phyloP scores from a whole-genome alignment of 2,888 invertebrate genomes.

The Plutella xylostella region DNA sequence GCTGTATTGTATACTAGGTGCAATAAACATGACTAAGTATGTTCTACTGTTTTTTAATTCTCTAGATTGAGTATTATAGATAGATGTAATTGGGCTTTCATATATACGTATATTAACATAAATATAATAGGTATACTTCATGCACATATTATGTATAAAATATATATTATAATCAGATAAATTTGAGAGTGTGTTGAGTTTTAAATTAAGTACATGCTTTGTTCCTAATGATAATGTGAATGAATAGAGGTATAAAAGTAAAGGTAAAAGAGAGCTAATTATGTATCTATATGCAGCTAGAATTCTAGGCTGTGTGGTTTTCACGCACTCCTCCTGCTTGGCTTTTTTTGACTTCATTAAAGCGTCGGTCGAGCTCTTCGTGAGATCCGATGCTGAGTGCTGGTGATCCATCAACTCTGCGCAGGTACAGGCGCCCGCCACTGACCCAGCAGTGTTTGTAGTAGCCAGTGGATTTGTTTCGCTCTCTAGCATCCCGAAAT shows the following conservation, averaged over 20 bases:
- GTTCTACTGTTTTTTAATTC: not conserved
- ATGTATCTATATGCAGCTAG: not conserved
- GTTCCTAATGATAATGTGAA: not conserved
- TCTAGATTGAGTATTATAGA: not conserved
- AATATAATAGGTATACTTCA: no score
- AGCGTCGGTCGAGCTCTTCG: not conserved
- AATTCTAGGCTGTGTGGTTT: not conserved
- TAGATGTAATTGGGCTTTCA: no score
- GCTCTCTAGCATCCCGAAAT: conserved; percentile 2
- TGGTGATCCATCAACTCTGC: not conserved
- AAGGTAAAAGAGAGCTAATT: not conserved
- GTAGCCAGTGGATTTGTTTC: not conserved
- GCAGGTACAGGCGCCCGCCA: not conserved
- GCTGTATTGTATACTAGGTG: no score
- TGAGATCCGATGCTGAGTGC: not conserved
- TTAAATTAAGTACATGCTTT: not conserved
- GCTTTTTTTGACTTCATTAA: not conserved
- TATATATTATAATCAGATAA: no score
- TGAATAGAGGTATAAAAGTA: not conserved
- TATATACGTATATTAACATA: no score
- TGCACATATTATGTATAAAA: no score
- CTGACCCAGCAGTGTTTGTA: not conserved
- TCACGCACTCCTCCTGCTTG: not conserved
- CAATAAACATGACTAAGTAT: not conserved
- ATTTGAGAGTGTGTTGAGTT: no score